A percentile compares a stretch with the other conserved stretches of the same genome.
Evolutionary conservation across 2,113 vertebrate genomes (phyloP).

Genomic region (Sinocyclocheilus anophthalmus): DNA sequence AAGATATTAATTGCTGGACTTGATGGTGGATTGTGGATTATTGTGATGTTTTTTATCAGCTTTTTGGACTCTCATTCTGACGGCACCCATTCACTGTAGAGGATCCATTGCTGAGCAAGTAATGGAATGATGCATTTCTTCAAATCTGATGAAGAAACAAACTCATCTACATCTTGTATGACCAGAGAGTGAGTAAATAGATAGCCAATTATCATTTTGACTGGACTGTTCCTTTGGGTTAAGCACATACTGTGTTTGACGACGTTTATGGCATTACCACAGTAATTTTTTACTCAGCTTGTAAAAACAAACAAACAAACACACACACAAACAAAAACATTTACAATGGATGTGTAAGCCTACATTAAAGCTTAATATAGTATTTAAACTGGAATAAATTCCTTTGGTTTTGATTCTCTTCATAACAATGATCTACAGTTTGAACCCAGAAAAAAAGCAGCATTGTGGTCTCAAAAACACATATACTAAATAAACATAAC

Average conservation of each 20-base stretch:
- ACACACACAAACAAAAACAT: background rate
- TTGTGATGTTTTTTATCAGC: background rate
- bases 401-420: background rate
- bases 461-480: background rate
- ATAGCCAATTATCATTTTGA: background rate
- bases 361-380: background rate
- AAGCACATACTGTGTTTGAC: background rate
- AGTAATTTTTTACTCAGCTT: background rate
- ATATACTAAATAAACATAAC: conserved; percentile 9
- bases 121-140: background rate
- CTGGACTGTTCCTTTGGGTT: background rate
- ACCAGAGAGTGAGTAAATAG: background rate
- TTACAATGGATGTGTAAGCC: background rate
- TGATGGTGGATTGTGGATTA: background rate
- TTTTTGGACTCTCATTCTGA: background rate
- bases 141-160: background rate
- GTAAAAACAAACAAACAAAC: background rate
- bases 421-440: background rate
- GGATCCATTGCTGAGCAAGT: background rate
- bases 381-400: background rate
- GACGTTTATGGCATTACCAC: background rate
- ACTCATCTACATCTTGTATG: background rate
- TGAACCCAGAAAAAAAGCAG: background rate
- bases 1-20: too few relatives aligned
- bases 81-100: background rate